Evolutionary conservation across 2,888 invertebrate genomes (phyloP).

Genomic region (Spilarctia lutea): DNA sequence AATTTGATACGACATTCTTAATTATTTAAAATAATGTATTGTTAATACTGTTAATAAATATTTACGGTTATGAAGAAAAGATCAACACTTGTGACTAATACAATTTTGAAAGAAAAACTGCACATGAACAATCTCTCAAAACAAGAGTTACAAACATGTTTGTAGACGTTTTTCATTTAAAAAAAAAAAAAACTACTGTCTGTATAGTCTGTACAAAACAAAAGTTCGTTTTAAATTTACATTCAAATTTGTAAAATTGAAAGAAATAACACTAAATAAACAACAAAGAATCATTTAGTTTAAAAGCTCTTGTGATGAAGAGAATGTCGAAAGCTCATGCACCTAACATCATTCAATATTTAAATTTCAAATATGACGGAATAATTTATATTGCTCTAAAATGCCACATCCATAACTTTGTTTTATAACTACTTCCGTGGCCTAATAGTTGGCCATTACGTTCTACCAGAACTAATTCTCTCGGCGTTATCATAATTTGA

Average conservation of each 20-base stretch:
- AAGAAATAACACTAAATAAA: too few relatives aligned
- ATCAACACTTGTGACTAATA: not conserved
- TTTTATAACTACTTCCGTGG: conserved; percentile 47
- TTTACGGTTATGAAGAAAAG: not conserved
- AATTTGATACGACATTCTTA: conserved; percentile 22
- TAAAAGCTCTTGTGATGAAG: not conserved
- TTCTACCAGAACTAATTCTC: conserved; percentile 85
- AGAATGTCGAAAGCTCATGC: not conserved
- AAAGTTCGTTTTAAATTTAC: not conserved
- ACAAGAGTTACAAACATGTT: not conserved
- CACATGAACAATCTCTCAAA: not conserved
- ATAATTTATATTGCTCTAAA: not conserved
- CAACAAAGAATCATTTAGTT: not conserved
- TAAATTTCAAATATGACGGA: not conserved
- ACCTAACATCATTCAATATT: not conserved
- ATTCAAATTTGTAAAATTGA: too few relatives aligned
- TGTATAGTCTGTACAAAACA: not conserved
- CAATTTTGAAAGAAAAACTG: not conserved
- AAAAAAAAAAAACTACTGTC: not conserved
- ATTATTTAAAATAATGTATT: not conserved
- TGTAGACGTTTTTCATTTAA: not conserved
- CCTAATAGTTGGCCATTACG: conserved; percentile 80
- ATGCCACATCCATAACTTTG: conserved; percentile 60
- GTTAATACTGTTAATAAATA: not conserved
- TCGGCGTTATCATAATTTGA: conserved; percentile 84